phyloP scores from a whole-genome alignment of 2,113 vertebrate genomes.

The Anolis sagrei region DNA sequence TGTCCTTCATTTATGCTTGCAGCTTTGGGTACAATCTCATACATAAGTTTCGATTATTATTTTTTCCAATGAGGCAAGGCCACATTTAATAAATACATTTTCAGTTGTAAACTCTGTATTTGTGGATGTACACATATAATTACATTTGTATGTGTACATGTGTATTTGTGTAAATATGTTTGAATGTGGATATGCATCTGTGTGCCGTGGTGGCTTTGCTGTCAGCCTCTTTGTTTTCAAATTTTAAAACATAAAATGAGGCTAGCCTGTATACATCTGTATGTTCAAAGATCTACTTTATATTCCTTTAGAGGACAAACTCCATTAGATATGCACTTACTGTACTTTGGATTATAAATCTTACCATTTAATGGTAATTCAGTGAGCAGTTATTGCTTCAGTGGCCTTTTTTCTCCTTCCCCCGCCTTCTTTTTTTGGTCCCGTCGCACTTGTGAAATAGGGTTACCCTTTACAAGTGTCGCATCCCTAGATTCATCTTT shows the following conservation, averaged over 20 bases:
- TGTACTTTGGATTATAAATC: constrained; percentile 85
- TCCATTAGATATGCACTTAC: constrained; percentile 87
- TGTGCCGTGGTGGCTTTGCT: neutral
- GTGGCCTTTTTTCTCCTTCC: constrained; percentile 80
- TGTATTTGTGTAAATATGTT: too few species aligned
- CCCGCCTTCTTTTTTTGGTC: constrained; percentile 69
- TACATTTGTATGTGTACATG: too few species aligned
- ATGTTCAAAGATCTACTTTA: constrained; percentile 76
- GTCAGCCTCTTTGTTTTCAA: constrained; percentile 31
- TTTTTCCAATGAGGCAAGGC: neutral
- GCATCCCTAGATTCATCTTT: constrained; percentile 83
- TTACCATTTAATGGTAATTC: constrained; percentile 88
- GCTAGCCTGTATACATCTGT: constrained; percentile 67
- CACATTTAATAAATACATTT: neutral
- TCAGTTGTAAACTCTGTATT: constrained; percentile 12
- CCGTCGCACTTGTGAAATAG: constrained; percentile 85
- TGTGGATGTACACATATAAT: neutral
- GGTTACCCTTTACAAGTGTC: constrained; percentile 86
- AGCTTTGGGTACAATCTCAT: constrained; percentile 40
- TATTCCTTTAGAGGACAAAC: constrained; percentile 85
- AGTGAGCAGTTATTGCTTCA: constrained; percentile 84
- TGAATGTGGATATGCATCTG: too few species aligned
- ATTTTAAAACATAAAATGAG: constrained; percentile 56
- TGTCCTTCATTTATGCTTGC: constrained; percentile 56
- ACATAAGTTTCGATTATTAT: neutral